Percentiles rank a stretch among this genome's conserved stretches.
These are phyloP conservation scores for Cyrtorhinus lividipennis DNA, from an alignment of 1,140 invertebrate species.

Conservation along the genomic window DNA sequence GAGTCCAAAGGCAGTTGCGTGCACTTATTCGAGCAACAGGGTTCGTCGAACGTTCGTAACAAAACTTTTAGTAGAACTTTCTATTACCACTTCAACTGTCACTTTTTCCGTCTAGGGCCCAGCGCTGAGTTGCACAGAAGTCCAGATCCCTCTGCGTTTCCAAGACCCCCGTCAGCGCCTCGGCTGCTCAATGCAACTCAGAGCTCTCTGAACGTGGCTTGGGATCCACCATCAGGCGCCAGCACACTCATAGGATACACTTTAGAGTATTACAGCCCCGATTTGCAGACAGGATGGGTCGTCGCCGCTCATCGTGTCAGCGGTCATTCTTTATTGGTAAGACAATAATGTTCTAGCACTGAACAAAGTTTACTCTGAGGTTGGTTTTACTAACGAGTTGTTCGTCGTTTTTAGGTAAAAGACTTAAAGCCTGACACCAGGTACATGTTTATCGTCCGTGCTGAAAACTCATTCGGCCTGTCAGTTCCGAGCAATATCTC, in stretches of 20 bases:
- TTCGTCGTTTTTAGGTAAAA: conserved; percentile 32
- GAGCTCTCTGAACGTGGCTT: conserved; percentile 61
- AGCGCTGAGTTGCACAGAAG: conserved; percentile 54
- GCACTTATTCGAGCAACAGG: no score
- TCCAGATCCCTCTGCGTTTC: conserved; percentile 59
- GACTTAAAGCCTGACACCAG: conserved; percentile 63
- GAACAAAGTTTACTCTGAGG: conserved; percentile 43
- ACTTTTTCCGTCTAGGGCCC: conserved; percentile 33
- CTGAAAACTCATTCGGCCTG: conserved; percentile 69
- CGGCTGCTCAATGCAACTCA: conserved; percentile 59
- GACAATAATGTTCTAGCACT: conserved; percentile 25
- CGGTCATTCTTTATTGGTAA: conserved; percentile 47
- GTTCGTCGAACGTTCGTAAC: no score
- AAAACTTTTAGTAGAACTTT: no score
- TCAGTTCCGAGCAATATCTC: conserved; percentile 45
- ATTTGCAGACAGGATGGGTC: conserved; percentile 62
- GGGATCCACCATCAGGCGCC: conserved; percentile 41
- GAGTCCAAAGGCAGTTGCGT: no score
- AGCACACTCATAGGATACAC: conserved; percentile 51
- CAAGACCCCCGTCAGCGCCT: conserved; percentile 55
- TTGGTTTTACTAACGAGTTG: conserved; percentile 34
- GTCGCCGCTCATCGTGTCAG: conserved; percentile 49
- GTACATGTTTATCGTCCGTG: conserved; percentile 75
- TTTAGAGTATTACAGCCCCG: conserved; percentile 77
- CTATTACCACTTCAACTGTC: no score